phyloP scores from a whole-genome alignment of 2,113 vertebrate species.

The Condylura cristata region DNA sequence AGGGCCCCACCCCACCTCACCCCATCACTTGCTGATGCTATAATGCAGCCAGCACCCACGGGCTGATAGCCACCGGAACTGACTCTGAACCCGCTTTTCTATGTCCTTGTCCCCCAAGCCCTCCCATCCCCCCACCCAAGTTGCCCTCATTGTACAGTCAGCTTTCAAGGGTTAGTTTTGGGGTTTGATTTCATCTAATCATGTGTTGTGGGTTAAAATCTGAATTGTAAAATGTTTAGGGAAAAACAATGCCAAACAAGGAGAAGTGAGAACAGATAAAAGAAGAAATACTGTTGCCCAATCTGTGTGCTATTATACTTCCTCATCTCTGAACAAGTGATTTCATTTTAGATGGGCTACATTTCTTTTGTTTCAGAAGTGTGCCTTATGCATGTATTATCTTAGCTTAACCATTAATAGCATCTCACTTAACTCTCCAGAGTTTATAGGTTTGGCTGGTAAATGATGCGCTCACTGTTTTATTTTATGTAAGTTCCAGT shows the following conservation, averaged over 20 bases:
- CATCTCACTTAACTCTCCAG: not conserved
- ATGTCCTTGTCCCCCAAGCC: too few species aligned
- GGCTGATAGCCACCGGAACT: too few species aligned
- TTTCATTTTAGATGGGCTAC: not conserved
- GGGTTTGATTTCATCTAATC: too few species aligned
- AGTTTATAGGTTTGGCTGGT: not conserved
- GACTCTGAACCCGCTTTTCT: too few species aligned
- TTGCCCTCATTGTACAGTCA: too few species aligned
- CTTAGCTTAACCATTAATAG: not conserved
- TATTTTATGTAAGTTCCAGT: not conserved
- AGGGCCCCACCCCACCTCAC: too few species aligned
- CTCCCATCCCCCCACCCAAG: too few species aligned
- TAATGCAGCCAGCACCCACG: too few species aligned
- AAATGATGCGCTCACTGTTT: too few species aligned
- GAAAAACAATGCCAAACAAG: not conserved
- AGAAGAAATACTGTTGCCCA: not conserved
- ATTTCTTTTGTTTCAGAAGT: not conserved
- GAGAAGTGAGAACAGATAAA: not conserved
- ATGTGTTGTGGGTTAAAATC: too few species aligned
- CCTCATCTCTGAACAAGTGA: not conserved
- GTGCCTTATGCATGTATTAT: not conserved
- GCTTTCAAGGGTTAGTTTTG: too few species aligned
- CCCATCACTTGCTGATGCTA: too few species aligned
- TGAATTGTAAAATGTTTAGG: not conserved
- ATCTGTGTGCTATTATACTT: not conserved